Percentiles rank a stretch among this genome's conserved stretches.
These are phyloP conservation scores for Nomada lathburiana DNA, from an alignment of 2,888 invertebrate species.

Conservation along the genomic window DNA sequence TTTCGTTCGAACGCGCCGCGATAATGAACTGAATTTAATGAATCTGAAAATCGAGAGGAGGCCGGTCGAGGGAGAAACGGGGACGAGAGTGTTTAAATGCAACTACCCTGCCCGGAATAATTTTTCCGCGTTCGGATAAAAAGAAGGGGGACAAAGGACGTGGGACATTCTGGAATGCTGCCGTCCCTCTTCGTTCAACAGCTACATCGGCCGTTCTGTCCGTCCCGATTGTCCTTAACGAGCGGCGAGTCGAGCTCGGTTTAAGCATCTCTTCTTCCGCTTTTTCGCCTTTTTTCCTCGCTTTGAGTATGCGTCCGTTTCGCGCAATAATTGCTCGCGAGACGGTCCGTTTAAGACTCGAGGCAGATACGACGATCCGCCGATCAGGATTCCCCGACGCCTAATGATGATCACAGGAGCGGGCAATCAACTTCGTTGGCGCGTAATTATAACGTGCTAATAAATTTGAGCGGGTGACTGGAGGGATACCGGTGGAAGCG, in stretches of 20 bases:
- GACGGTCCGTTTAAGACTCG: background rate
- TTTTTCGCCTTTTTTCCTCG: too few species aligned
- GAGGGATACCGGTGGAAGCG: constrained; percentile 24
- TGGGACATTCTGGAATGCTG: background rate
- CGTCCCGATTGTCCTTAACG: constrained; percentile 32
- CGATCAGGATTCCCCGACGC: background rate
- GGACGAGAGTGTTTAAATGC: constrained; percentile 34
- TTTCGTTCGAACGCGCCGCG: constrained; percentile 47
- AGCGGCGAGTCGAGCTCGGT: background rate
- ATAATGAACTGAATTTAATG: constrained; percentile 41
- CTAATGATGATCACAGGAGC: constrained; percentile 64
- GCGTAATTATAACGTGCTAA: constrained; percentile 81
- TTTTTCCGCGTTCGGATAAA: constrained; percentile 25
- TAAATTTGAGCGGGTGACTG: constrained; percentile 78
- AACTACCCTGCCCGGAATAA: constrained; percentile 16
- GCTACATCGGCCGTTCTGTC: constrained; percentile 33
- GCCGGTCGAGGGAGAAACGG: background rate
- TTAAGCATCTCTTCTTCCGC: constrained; percentile 10
- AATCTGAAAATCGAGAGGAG: constrained; percentile 33
- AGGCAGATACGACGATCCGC: too few species aligned
- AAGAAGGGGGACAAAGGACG: background rate
- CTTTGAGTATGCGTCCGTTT: background rate
- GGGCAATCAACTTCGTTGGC: constrained; percentile 74
- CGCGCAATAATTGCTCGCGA: constrained; percentile 11
- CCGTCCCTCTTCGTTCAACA: constrained; percentile 37